Conservation (phyloP, 2,888 invertebrate genomes). For the Uropetala carovei region DNA sequence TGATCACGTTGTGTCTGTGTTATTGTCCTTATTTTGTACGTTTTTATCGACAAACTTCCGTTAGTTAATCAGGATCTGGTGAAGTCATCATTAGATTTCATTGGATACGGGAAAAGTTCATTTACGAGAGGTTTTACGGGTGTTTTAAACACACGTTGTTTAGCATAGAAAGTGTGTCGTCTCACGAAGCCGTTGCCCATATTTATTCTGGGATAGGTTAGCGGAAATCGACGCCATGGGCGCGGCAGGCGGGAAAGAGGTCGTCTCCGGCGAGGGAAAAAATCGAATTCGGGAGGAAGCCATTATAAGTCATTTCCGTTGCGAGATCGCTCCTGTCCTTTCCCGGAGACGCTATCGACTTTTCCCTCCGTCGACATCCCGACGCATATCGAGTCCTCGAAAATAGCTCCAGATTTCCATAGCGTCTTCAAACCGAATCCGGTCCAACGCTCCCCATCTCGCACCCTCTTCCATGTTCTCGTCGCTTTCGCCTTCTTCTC, state of each 20-base stretch:
- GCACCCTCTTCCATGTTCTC: neutral
- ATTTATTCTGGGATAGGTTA: neutral
- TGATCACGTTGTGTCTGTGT: too few species aligned
- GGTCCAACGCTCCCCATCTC: neutral
- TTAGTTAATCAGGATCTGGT: too few species aligned
- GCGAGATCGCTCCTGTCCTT: neutral
- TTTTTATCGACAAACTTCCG: too few species aligned
- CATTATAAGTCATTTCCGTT: conserved; percentile 20
- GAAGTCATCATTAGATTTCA: too few species aligned
- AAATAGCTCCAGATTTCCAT: conserved; percentile 17
- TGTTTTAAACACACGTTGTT: too few species aligned
- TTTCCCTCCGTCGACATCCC: neutral
- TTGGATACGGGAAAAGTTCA: too few species aligned
- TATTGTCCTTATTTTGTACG: too few species aligned
- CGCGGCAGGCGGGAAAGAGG: neutral
- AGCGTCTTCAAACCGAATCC: neutral
- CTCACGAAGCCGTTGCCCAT: neutral
- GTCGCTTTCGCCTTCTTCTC: too few species aligned
- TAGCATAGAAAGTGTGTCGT: too few species aligned
- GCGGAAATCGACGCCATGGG: neutral
- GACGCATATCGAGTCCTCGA: neutral
- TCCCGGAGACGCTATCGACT: neutral
- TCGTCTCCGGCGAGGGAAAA: neutral
- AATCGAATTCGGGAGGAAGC: conserved; percentile 5
- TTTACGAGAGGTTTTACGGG: too few species aligned